Percentiles rank a stretch among this genome's conserved stretches.
phyloP scores from a whole-genome alignment of 2,888 invertebrate species.

The Hyalella azteca region DNA sequence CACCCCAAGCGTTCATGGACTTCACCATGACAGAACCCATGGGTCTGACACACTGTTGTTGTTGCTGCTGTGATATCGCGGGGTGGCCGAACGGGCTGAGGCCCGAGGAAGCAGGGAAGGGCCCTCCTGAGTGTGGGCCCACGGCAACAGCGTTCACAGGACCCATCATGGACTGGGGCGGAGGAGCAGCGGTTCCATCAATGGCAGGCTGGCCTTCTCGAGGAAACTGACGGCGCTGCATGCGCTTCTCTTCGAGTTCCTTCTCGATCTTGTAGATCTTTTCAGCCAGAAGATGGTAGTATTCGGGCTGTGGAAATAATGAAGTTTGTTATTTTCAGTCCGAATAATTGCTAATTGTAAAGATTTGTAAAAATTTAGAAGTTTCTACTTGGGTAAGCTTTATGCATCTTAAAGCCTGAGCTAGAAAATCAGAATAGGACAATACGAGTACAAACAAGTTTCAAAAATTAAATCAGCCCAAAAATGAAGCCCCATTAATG shows the following conservation, averaged over 20 bases:
- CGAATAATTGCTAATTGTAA: neutral
- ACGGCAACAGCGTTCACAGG: slow-evolving; percentile 2
- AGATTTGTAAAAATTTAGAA: neutral
- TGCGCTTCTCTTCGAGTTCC: slow-evolving; percentile 79
- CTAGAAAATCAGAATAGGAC: too few relatives aligned
- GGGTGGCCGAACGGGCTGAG: slow-evolving; percentile 7
- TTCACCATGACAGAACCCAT: neutral
- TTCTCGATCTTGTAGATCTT: slow-evolving; percentile 99
- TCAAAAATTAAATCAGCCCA: too few relatives aligned
- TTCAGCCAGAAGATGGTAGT: slow-evolving; percentile 94
- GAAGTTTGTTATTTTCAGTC: neutral
- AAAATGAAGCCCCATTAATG: too few relatives aligned
- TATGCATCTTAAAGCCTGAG: too few relatives aligned
- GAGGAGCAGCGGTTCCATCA: neutral
- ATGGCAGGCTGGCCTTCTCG: slow-evolving; percentile 39
- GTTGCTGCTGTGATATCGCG: neutral
- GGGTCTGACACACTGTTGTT: neutral
- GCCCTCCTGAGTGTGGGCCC: slow-evolving; percentile 26
- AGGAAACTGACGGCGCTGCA: slow-evolving; percentile 77
- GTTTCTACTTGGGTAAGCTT: too few relatives aligned
- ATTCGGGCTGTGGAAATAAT: slow-evolving; percentile 56
- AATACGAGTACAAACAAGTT: neutral
- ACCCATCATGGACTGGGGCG: slow-evolving; percentile 15
- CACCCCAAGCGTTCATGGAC: neutral
- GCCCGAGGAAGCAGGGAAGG: slow-evolving; percentile 5